Conservation (phyloP, 2,888 invertebrate species). For the Sthenelais limicola region DNA sequence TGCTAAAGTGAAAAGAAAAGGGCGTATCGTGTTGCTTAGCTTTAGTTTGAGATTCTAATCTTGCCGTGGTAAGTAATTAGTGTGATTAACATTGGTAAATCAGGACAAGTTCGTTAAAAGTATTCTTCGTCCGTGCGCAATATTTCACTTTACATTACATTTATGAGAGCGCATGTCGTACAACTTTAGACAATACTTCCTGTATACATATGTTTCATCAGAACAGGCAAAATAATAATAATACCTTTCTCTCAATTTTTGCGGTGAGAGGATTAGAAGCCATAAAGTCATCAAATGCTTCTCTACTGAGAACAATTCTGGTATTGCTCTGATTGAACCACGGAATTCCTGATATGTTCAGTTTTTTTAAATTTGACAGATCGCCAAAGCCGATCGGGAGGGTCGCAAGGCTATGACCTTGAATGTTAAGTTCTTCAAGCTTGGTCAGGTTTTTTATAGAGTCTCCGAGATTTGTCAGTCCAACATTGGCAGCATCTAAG, state of each 20-base stretch:
- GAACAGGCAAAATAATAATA: not conserved
- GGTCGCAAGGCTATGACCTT: constrained; percentile 29
- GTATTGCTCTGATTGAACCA: constrained; percentile 54
- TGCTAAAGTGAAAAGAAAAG: too few species aligned
- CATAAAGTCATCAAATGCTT: constrained; percentile 43
- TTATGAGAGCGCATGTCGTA: too few species aligned
- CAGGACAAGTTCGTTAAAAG: too few species aligned
- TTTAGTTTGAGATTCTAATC: too few species aligned
- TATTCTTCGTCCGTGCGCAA: too few species aligned
- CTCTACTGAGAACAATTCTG: constrained; percentile 41
- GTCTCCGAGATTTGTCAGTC: constrained; percentile 55
- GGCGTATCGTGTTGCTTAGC: too few species aligned
- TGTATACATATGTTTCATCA: not conserved
- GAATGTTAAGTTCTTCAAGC: constrained; percentile 51
- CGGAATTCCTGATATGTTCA: constrained; percentile 61
- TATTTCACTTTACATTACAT: too few species aligned
- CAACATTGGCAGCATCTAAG: constrained; percentile 57
- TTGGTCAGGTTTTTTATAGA: constrained; percentile 56
- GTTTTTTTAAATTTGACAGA: constrained; percentile 51
- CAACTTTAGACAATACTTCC: not conserved
- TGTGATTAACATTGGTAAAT: too few species aligned
- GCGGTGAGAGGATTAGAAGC: constrained; percentile 35
- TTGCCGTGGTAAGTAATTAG: too few species aligned
- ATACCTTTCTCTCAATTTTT: constrained; percentile 23
- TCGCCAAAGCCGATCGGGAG: constrained; percentile 53